Evolutionary conservation across 2,797 vertebrate genomes (phyloP), one percentile per base, ranked within the genome.

Genomic region (Fistularia tabacaria): DNA sequence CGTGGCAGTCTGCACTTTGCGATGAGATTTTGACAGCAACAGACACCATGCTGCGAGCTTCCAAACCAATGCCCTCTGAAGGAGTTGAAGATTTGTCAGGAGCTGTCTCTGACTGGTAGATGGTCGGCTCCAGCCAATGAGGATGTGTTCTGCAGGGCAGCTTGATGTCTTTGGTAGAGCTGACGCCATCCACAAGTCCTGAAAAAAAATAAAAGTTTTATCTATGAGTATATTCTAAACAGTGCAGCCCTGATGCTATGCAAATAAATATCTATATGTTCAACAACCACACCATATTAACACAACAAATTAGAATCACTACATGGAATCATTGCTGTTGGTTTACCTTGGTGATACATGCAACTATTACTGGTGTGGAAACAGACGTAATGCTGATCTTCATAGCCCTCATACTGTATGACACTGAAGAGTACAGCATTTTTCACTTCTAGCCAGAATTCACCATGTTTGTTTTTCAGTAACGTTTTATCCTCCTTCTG

Each of bases 381-480:
- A 76, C 97, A 99, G 77, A 99, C 75, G 57, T 94, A 98, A 83
- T 98, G 96, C 66, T 96, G 94, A 77, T 98, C 96, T 72, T 96
- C 94, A 66, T 91, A 94, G 49, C 97, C 97, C 86, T 98, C 94
- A 0, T 99, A 96, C 62, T 93, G 95, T 0, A 89, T 93, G 52
- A 99, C 97, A 0, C 92, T 94, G 73, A 99, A 98, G 25, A 99
- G 81, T 0, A 93, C 94, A 0, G 93, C 93, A 9, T 85, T 90
- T 69, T 87, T 94, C 75, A 98, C 88, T 65, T 99, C 96, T 10
- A 98, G 50, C 95, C 96, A 98, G 85, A 98, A 96, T 85, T 99
- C 96, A 0, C 95, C 95, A 0, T 97, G 94, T 74, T 94, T 93
- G 85, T 92, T 92, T 83, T 92, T 92, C 65, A 94, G 12, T 0